Evolutionary conservation across 2,113 vertebrate species (phyloP).

Genomic region (Ctenodactylus gundi): DNA sequence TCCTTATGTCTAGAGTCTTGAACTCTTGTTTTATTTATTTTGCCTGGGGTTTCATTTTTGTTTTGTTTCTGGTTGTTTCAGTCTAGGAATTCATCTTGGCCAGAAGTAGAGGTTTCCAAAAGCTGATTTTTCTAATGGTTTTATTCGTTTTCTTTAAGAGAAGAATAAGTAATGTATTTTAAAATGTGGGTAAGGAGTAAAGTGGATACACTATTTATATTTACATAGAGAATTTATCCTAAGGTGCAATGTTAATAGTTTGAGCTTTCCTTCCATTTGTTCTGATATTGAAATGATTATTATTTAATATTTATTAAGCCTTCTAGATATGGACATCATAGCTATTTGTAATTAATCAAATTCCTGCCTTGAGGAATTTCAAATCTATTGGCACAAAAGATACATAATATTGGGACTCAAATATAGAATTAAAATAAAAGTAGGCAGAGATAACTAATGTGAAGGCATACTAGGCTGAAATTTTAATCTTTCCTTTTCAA

Average conservation of each 20-base stretch:
- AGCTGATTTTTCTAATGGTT: not conserved
- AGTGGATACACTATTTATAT: not conserved
- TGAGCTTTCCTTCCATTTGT: slow-evolving; percentile 48
- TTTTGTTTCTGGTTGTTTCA: not conserved
- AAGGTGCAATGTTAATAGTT: not conserved
- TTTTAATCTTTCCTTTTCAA: not conserved
- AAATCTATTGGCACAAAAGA: slow-evolving; percentile 3
- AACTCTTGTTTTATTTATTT: not conserved
- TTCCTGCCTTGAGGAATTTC: slow-evolving; percentile 28
- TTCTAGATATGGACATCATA: slow-evolving; percentile 39
- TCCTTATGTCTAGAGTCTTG: not conserved
- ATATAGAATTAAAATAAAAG: slow-evolving; percentile 35
- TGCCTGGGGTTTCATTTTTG: not conserved
- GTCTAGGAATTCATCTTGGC: not conserved
- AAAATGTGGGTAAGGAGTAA: slow-evolving; percentile 33
- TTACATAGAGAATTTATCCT: slow-evolving; percentile 39
- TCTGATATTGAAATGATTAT: slow-evolving; percentile 58
- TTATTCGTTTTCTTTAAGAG: not conserved
- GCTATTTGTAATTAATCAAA: slow-evolving; percentile 59
- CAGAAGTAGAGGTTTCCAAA: not conserved
- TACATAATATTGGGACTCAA: slow-evolving; percentile 2
- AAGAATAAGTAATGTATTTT: slow-evolving; percentile 1
- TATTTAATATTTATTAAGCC: slow-evolving; percentile 64
- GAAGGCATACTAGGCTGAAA: not conserved
- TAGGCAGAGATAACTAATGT: not conserved